A percentile compares a stretch with the other conserved stretches of the same genome.
These are phyloP conservation scores for Beaufortia kweichowensis DNA, from an alignment of 2,113 vertebrate species.

Conservation along the genomic window DNA sequence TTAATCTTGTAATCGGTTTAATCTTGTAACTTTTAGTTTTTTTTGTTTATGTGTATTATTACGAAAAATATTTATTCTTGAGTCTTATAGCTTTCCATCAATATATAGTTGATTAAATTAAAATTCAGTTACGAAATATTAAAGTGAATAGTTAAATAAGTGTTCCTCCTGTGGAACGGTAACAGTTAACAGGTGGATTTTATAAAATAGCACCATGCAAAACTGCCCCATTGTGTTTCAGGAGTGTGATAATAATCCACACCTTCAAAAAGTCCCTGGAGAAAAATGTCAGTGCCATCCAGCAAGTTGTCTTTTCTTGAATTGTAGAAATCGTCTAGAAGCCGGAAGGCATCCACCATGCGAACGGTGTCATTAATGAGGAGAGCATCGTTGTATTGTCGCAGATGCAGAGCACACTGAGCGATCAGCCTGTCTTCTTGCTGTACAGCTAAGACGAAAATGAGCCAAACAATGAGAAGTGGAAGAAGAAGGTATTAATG, in stretches of 20 bases:
- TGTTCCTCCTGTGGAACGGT: no score
- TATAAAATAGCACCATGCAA: no score
- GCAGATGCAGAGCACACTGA: constrained; percentile 82
- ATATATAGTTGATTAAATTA: no score
- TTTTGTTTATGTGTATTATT: background rate
- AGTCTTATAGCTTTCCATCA: no score
- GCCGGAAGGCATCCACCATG: constrained; percentile 78
- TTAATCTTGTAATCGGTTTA: no score
- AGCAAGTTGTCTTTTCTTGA: constrained; percentile 48
- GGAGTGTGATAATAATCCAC: constrained; percentile 37
- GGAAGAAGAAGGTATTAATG: background rate
- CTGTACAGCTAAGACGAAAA: constrained; percentile 69
- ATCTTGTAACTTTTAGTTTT: background rate
- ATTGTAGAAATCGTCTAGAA: constrained; percentile 77
- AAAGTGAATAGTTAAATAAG: no score
- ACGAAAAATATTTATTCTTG: background rate
- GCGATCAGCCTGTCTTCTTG: constrained; percentile 62
- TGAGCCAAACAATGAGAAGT: no score
- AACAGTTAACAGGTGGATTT: no score
- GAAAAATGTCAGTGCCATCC: constrained; percentile 73
- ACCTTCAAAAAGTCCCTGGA: constrained; percentile 78
- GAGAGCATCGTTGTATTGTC: constrained; percentile 87
- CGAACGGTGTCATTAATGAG: constrained; percentile 83
- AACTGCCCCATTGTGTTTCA: no score
- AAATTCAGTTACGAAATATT: no score